phyloP scores from a whole-genome alignment of 1,140 invertebrate species.

The Ephestia elutella region DNA sequence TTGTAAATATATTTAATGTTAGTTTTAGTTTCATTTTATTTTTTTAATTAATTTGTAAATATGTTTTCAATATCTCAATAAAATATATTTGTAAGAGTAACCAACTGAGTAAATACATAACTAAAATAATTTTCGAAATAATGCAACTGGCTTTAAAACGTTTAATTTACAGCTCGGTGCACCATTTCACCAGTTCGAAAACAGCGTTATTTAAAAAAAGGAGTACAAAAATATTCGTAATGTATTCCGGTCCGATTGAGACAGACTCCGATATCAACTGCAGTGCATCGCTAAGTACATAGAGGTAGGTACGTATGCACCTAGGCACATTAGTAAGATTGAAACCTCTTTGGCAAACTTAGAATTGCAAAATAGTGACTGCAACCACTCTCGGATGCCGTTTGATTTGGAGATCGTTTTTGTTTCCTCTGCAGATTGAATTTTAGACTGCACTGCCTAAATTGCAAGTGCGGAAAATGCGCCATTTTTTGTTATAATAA shows the following conservation, averaged over 20 bases:
- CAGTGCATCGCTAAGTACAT: constrained; percentile 13
- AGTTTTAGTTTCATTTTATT: no score
- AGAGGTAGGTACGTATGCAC: constrained; percentile 21
- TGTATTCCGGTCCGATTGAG: constrained; percentile 8
- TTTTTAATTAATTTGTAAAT: no score
- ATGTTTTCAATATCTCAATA: no score
- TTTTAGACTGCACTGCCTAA: not conserved
- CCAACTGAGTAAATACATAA: no score
- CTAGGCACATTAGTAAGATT: constrained; percentile 66
- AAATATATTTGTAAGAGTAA: no score
- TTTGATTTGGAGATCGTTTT: constrained; percentile 50
- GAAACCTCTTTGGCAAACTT: constrained; percentile 60
- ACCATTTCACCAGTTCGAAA: not conserved
- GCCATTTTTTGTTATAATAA: not conserved
- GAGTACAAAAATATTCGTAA: not conserved
- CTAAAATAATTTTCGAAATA: no score
- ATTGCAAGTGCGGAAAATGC: not conserved
- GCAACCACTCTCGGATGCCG: constrained; percentile 46
- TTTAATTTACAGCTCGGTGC: constrained; percentile 1
- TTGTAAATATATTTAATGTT: no score
- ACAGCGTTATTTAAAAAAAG: not conserved
- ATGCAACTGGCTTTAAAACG: not conserved
- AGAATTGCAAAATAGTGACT: constrained; percentile 65
- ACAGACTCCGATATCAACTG: not conserved
- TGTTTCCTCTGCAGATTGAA: constrained; percentile 31